Evolutionary conservation across 2,888 invertebrate species (phyloP).

Genomic region (Hypolimnas misippus): DNA sequence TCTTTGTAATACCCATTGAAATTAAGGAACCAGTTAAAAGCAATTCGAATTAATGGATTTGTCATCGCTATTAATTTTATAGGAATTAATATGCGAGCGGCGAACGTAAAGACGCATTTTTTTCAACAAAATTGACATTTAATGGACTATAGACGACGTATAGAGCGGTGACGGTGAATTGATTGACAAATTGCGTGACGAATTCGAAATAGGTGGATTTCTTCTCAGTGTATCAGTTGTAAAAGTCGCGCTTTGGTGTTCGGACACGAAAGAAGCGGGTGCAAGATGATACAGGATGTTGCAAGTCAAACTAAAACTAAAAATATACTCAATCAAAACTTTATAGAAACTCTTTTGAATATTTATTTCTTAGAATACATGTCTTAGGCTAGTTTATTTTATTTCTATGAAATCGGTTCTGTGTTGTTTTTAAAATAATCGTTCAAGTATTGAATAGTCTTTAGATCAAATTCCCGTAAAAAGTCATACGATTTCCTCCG

Average conservation of each 20-base stretch:
- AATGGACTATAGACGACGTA: conserved; percentile 73
- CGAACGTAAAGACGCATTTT: conserved; percentile 70
- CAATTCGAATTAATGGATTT: conserved; percentile 81
- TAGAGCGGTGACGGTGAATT: conserved; percentile 74
- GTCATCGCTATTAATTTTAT: conserved; percentile 83
- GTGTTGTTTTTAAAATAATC: too few species aligned
- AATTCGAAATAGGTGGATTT: conserved; percentile 82
- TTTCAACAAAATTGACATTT: conserved; percentile 76
- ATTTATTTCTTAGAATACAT: too few species aligned
- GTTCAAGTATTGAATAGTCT: too few species aligned
- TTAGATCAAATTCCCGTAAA: not conserved
- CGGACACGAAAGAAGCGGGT: conserved; percentile 51
- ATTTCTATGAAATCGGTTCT: too few species aligned
- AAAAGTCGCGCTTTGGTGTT: conserved; percentile 60
- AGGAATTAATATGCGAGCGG: conserved; percentile 82
- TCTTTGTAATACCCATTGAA: conserved; percentile 25
- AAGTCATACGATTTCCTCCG: conserved; percentile 26
- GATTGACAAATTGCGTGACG: conserved; percentile 84
- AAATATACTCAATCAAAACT: too few species aligned
- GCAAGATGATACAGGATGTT: not conserved
- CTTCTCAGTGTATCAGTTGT: conserved; percentile 76
- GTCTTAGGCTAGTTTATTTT: too few species aligned
- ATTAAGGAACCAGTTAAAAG: conserved; percentile 57
- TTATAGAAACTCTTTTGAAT: not conserved
- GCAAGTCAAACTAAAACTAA: too few species aligned